Evolutionary conservation across 2,113 vertebrate species (phyloP).

Genomic region (Emydocephalus ijimae): DNA sequence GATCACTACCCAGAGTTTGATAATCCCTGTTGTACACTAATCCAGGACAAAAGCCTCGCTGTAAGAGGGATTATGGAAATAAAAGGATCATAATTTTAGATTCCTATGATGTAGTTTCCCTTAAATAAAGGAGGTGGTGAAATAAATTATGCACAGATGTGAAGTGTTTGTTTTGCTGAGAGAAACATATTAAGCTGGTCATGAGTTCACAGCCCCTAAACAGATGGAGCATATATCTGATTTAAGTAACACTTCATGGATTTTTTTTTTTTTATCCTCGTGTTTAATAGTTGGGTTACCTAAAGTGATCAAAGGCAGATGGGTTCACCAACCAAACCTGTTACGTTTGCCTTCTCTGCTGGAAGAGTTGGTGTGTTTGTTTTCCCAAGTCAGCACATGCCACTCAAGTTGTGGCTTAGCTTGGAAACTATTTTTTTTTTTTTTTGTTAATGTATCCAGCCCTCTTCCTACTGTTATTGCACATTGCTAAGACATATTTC

Average conservation of each 20-base stretch:
- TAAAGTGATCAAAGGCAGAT: background rate
- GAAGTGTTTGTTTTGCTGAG: background rate
- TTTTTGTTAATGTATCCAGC: background rate
- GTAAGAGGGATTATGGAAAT: background rate
- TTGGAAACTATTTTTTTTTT: background rate
- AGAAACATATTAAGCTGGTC: constrained; percentile 15
- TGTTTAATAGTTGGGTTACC: background rate
- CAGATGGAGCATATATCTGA: constrained; percentile 3
- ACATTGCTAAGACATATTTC: background rate
- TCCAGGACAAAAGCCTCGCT: background rate
- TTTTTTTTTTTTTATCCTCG: background rate
- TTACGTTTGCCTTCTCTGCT: background rate
- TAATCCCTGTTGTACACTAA: background rate
- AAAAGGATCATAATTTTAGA: background rate
- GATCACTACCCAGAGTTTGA: background rate
- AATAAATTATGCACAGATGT: constrained; percentile 1
- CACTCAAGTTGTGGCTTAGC: background rate
- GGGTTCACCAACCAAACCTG: background rate
- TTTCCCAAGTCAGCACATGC: background rate
- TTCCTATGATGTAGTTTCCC: background rate
- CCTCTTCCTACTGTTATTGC: background rate
- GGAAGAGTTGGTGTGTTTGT: background rate
- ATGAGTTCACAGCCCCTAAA: background rate
- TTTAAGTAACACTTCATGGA: background rate
- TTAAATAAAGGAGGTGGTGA: background rate